Evolutionary conservation across 2,797 vertebrate genomes (phyloP), one percentile per base, ranked within the genome.

Genomic region (Diplodus puntazzo): DNA sequence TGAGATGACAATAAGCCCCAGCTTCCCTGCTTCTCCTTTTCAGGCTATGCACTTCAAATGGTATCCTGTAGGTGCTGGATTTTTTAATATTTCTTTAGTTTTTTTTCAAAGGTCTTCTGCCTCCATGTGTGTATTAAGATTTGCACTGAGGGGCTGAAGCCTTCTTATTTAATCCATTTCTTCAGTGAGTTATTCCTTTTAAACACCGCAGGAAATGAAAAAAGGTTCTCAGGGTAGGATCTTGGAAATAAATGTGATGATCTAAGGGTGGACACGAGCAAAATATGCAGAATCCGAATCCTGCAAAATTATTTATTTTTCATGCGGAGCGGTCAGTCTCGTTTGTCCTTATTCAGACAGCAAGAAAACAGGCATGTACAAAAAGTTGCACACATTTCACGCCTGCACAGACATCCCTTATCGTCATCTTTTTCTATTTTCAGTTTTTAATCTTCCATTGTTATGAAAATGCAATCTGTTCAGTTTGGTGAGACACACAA

Each of bases 381-480:
- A n/a, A 5, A 23, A n/a, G 27, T n/a, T 43, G 9, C 39, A 53
- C 53, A 50, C 17, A 60, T 57, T 50, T 18, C 16, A 23, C 39
- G 2, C 59, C n/a, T 73, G 39, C 42, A 54, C 2, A 65, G 12
- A 20, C 21, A 7, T 59, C 20, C 42, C 11, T 9, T 25, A 23
- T 61, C 52, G 61, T 45, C 9, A 13, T 54, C 1, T 61, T 48
- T 54, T 8, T 57, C n/a, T 58, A 16, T 57, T 85, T 53, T 65
- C 55, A 52, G 46, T 64, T 57, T 74, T 76, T 42, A 82, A 34
- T 77, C 21, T 43, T 70, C 14, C 23, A 27, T 79, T 77, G 50
- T 81, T 64, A 75, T 87, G 71, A 84, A 83, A 90, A 85, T 82
- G 49, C 62, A 84, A 79, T 86, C 25, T 20, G 49, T 77, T 72